A percentile compares a stretch with the other conserved stretches of the same genome.
Evolutionary conservation across 2,888 invertebrate species (phyloP).

Genomic region (Glomeris marginata): DNA sequence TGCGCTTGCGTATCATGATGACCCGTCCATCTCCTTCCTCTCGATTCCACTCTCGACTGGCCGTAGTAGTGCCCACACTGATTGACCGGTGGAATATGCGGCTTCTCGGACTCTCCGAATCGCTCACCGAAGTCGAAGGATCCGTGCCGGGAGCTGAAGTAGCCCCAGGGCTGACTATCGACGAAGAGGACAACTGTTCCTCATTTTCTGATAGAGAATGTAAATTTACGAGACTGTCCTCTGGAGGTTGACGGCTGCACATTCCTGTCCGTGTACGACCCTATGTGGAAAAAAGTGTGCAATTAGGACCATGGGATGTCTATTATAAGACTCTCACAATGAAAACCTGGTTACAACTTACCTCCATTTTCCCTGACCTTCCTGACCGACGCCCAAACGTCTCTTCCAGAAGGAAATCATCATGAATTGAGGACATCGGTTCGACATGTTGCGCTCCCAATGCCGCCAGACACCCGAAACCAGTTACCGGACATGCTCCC

Average conservation of each 20-base stretch:
- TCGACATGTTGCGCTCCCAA: conserved; percentile 32
- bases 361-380: not conserved
- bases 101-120: conserved; percentile 23
- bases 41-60: conserved; percentile 27
- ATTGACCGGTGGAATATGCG: conserved; percentile 67
- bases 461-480: conserved; percentile 43
- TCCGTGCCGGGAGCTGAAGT: conserved; percentile 15
- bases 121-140: conserved; percentile 4
- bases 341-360: not conserved
- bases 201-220: conserved; percentile 25
- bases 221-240: not conserved
- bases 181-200: conserved; percentile 3
- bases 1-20: conserved; percentile 42
- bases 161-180: too few relatives aligned
- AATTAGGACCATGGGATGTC: too few relatives aligned
- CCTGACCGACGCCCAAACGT: conserved; percentile 10
- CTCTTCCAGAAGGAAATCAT: conserved; percentile 21
- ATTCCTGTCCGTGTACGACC: too few relatives aligned
- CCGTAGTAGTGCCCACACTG: conserved; percentile 57
- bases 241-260: not conserved
- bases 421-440: conserved; percentile 18
- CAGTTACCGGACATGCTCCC: conserved; percentile 16
- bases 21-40: conserved; percentile 39
- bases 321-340: too few relatives aligned
- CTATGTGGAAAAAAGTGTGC: too few relatives aligned